These are phyloP conservation scores for Bombus impatiens DNA, from an alignment of 1,140 invertebrate genomes.

Conservation along the genomic window DNA sequence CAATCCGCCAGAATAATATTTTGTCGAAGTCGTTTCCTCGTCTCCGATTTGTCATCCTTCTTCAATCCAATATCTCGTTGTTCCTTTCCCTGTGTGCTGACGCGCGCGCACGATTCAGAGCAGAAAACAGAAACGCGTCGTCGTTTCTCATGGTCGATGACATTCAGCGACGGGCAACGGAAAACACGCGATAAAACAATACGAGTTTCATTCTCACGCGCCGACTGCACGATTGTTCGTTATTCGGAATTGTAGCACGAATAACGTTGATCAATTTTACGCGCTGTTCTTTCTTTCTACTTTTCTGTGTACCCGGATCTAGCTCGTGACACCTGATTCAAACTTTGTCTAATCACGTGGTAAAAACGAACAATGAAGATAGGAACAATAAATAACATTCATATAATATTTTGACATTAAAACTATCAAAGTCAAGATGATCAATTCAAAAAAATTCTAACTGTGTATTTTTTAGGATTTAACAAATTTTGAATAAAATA, in stretches of 20 bases:
- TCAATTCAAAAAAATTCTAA: no score
- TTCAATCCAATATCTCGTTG: neutral
- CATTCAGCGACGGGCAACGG: slow-evolving; percentile 39
- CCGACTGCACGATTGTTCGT: slow-evolving; percentile 26
- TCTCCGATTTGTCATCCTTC: neutral
- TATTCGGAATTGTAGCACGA: slow-evolving; percentile 45
- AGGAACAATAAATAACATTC: neutral
- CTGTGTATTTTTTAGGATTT: no score
- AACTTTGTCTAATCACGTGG: neutral
- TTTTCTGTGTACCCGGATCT: neutral
- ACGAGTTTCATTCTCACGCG: slow-evolving; percentile 50
- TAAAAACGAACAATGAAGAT: neutral
- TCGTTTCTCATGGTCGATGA: slow-evolving; percentile 55
- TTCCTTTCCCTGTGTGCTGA: neutral
- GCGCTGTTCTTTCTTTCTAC: neutral
- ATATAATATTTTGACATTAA: neutral
- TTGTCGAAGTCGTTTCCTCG: neutral
- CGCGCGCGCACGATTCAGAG: slow-evolving; percentile 37
- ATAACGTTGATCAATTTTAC: slow-evolving; percentile 33
- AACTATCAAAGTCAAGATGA: no score
- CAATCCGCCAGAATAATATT: neutral
- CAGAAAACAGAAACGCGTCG: slow-evolving; percentile 50
- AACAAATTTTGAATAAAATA: no score
- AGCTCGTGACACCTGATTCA: neutral
- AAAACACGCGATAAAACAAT: slow-evolving; percentile 41